A percentile compares a stretch with the other conserved stretches of the same genome.
Evolutionary conservation across 2,797 vertebrate genomes (phyloP).

Genomic region (Argentina silus): DNA sequence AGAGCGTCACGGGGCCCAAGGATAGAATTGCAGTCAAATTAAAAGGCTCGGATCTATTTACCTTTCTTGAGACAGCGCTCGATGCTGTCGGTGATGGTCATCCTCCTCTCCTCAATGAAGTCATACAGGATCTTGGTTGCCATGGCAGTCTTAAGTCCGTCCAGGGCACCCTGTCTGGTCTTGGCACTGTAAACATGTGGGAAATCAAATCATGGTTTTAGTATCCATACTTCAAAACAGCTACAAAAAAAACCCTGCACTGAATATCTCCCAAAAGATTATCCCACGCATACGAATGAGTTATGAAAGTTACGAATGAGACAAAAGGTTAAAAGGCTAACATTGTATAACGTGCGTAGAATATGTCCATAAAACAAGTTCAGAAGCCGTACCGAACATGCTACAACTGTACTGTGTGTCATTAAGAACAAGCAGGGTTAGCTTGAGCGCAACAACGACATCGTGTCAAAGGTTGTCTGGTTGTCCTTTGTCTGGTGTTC

Average conservation of each 20-base stretch:
- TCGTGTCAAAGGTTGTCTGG: background rate
- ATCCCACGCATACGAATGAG: no score
- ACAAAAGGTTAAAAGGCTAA: no score
- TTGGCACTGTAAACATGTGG: conserved; percentile 82
- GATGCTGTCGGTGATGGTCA: conserved; percentile 96
- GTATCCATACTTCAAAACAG: no score
- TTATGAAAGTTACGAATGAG: no score
- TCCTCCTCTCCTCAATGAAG: conserved; percentile 93
- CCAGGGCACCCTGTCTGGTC: conserved; percentile 92
- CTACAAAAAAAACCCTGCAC: no score
- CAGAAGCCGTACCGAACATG: no score
- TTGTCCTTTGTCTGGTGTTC: background rate
- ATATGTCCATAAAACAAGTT: no score
- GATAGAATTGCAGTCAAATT: no score
- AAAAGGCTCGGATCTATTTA: conserved; percentile 52
- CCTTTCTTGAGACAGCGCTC: conserved; percentile 98
- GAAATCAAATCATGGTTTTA: background rate
- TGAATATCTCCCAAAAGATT: no score
- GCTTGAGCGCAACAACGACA: background rate
- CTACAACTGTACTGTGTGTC: no score
- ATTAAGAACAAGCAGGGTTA: background rate
- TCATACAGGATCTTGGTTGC: conserved; percentile 93
- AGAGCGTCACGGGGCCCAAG: no score
- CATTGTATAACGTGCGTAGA: no score
- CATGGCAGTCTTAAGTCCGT: conserved; percentile 91